Base-by-base conservation (phyloP, 2,797 vertebrate species). In the Galago senegalensis region DNA sequence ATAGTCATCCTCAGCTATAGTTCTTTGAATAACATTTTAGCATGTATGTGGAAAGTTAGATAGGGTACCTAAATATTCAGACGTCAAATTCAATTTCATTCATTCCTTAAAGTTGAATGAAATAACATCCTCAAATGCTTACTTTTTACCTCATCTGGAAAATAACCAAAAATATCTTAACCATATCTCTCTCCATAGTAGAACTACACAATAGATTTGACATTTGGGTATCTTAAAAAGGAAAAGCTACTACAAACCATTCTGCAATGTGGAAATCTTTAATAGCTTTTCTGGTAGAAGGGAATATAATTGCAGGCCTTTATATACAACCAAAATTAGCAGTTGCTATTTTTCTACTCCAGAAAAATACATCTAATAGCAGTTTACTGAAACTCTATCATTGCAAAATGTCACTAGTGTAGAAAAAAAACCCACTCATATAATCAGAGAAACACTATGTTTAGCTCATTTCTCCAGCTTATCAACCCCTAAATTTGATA, bases 381-480 rank as follows among this genome's bases (percentile, higher is more conserved):
- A 97, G 92, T 97, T 97, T 97, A 97, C 96, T 96, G 90, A 96
- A 96, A 95, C 75, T 97, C 61, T 70, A 94, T 97, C 95, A 95
- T 49, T 96, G 84, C 92, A 97, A 96, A 97, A 94, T 97, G 90
- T 94, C 87, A 83, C 31, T 43, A 86, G 81, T 88, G 13, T 61
- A 85, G 84, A 40, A 82, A 93, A 94, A 94, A 86, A 89, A 76
- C 82, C 31, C 3, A 87, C 2, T 46, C 65, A 96, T 82, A 91
- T 94, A 98, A 95, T 97, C 96, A 96, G 85, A 95, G 94, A 97
- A 97, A 95, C 46, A 97, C 92, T 97, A 96, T 97, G 95, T 97
- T 97, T 97, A 97, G 95, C 58, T 97, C 25, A 95, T 97, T 98
- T 97, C 63, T 87, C 34, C 34, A 89, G 56, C 70, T 49, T 95